Conservation (phyloP, 1,140 invertebrate species). For the Eumeta japonica region DNA sequence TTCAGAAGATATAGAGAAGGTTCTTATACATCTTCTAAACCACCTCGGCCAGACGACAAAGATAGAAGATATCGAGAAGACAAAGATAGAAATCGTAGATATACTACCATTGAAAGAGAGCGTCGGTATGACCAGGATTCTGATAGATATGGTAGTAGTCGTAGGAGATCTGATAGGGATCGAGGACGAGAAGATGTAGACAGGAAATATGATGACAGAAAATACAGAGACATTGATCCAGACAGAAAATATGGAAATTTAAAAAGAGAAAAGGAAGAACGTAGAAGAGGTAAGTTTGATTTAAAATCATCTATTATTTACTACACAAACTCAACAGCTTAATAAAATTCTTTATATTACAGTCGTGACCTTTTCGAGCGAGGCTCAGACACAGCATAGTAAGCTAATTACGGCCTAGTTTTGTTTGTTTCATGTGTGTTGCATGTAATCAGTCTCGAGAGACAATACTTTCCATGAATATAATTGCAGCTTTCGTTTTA, state of each 20-base stretch:
- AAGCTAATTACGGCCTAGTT: too few species aligned
- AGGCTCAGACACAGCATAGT: constrained; percentile 23
- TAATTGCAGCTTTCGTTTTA: too few species aligned
- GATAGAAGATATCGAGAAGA: constrained; percentile 36
- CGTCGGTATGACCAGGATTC: constrained; percentile 40
- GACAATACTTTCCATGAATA: too few species aligned
- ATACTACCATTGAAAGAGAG: constrained; percentile 39
- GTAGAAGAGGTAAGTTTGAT: constrained; percentile 34
- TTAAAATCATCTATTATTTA: too few species aligned
- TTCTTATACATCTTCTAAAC: constrained; percentile 43
- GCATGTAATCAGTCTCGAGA: neutral
- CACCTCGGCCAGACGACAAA: constrained; percentile 49
- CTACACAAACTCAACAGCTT: constrained; percentile 7
- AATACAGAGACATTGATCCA: constrained; percentile 40
- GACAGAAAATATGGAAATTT: constrained; percentile 25
- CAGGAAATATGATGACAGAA: too few species aligned
- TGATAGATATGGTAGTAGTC: too few species aligned
- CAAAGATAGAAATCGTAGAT: constrained; percentile 24
- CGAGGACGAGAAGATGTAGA: neutral
- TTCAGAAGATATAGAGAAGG: constrained; percentile 43
- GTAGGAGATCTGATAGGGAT: too few species aligned
- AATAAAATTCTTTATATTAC: constrained; percentile 25
- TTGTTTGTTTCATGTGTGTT: neutral
- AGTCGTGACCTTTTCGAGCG: constrained; percentile 32
- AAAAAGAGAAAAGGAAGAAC: constrained; percentile 26